phyloP scores from a whole-genome alignment of 2,888 invertebrate species.

The Urechis unicinctus region DNA sequence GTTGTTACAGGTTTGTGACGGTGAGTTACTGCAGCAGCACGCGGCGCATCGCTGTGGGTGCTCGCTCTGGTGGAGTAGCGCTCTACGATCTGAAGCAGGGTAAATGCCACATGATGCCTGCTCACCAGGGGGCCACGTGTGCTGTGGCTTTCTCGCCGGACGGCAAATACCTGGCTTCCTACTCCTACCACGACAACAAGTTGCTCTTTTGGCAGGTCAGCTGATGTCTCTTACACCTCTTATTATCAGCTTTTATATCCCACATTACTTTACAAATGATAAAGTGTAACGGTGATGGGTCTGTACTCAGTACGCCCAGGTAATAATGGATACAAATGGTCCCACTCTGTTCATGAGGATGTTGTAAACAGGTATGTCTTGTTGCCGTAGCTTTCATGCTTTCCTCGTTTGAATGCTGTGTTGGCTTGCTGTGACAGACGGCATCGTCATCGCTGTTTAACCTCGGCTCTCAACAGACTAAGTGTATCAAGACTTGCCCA shows the following conservation, averaged over 20 bases:
- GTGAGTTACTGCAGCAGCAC: constrained; percentile 81
- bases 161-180: constrained; percentile 93
- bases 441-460: constrained; percentile 84
- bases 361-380: no score
- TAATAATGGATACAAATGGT: no score
- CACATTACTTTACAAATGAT: background rate
- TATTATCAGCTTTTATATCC: background rate
- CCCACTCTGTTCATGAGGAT: no score
- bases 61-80: constrained; percentile 84
- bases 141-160: constrained; percentile 91
- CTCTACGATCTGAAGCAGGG: constrained; percentile 92
- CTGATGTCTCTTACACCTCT: background rate
- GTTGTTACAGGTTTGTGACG: constrained; percentile 70
- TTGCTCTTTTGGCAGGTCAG: constrained; percentile 97
- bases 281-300: no score
- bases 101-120: constrained; percentile 79
- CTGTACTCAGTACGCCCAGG: no score
- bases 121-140: constrained; percentile 82
- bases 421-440: no score
- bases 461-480: constrained; percentile 91
- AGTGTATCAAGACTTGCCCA: constrained; percentile 84
- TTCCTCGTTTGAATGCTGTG: no score
- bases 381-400: background rate
- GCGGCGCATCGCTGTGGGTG: constrained; percentile 88
- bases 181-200: constrained; percentile 87